phyloP scores from a whole-genome alignment of 2,113 vertebrate species.

The Prinia subflava region DNA sequence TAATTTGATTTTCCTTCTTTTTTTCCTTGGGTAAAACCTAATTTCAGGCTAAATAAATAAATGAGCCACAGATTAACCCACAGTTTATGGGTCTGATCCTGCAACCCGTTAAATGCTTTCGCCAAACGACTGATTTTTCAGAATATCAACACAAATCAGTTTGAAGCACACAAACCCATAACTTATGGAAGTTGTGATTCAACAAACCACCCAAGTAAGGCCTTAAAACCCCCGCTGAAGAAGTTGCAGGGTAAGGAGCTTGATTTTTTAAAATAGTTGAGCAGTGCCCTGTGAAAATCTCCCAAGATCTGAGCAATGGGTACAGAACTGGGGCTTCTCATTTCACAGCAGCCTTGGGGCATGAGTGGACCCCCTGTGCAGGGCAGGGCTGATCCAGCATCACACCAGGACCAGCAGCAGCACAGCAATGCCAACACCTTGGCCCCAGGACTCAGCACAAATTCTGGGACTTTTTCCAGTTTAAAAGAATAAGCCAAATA shows the following conservation, averaged over 20 bases:
- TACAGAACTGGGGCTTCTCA: neutral
- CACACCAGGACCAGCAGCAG: neutral
- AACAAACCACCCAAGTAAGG: neutral
- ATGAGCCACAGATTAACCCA: neutral
- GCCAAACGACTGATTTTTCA: neutral
- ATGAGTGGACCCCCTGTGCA: neutral
- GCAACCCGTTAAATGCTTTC: neutral
- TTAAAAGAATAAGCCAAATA: neutral
- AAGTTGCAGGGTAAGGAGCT: neutral
- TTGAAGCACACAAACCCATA: neutral
- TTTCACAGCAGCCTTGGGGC: neutral
- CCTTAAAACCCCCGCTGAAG: neutral
- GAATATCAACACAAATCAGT: neutral
- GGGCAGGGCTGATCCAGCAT: neutral
- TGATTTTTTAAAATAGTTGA: neutral
- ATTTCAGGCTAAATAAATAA: neutral
- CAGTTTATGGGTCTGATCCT: constrained; percentile 17
- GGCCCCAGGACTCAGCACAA: neutral
- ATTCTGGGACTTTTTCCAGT: neutral
- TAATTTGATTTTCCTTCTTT: neutral
- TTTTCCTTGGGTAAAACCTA: neutral
- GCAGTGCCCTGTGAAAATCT: neutral
- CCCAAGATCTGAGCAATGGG: neutral
- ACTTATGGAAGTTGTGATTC: neutral
- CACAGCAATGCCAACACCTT: neutral